Evolutionary conservation across 2,113 vertebrate species (phyloP).

Genomic region (Catharus bicknelli): DNA sequence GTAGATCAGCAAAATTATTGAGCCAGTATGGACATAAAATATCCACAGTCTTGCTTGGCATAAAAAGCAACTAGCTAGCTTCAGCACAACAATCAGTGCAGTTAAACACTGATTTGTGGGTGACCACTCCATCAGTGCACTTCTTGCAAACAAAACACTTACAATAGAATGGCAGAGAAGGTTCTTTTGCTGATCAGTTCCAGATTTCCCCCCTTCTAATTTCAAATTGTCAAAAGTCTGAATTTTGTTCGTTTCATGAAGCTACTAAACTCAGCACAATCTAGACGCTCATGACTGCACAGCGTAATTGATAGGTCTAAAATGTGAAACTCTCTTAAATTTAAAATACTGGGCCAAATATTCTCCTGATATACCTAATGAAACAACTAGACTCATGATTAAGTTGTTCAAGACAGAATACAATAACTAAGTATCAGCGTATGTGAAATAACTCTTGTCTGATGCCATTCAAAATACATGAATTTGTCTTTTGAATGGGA

Average conservation of each 20-base stretch:
- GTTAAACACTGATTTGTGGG: slow-evolving; percentile 13
- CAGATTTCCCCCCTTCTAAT: not conserved
- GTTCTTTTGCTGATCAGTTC: not conserved
- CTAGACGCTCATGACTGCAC: not conserved
- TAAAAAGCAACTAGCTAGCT: slow-evolving; percentile 10
- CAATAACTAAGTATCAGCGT: not conserved
- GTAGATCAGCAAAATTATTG: not conserved
- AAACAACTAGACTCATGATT: not conserved
- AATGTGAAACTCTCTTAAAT: not conserved
- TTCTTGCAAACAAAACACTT: not conserved
- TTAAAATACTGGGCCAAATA: not conserved
- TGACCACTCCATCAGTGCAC: not conserved
- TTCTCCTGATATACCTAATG: not conserved
- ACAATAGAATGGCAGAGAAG: not conserved
- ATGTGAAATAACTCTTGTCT: not conserved
- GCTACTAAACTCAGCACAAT: not conserved
- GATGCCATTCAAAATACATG: not conserved
- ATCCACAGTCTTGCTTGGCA: not conserved
- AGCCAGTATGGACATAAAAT: slow-evolving; percentile 2
- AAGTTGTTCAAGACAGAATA: not conserved
- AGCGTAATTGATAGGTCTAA: not conserved
- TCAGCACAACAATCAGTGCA: not conserved
- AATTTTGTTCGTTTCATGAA: not conserved
- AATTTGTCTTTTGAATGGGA: too few relatives aligned
- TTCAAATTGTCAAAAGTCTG: not conserved